Conservation (phyloP, 1,140 invertebrate genomes). For the Pinna nobilis region DNA sequence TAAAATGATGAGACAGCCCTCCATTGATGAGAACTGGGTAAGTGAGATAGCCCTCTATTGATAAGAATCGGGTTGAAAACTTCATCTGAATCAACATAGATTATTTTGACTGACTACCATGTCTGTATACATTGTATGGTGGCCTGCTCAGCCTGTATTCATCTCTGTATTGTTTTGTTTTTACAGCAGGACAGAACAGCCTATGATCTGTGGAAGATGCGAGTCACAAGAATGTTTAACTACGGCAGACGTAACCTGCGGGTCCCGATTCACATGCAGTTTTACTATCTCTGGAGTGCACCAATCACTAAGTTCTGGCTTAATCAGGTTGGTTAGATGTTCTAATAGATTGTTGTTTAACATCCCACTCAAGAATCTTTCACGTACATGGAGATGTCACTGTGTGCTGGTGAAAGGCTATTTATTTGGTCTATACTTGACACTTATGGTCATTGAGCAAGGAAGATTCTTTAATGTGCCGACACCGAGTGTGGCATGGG, state of each 20-base stretch:
- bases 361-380: too few relatives aligned
- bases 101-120: neutral
- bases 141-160: neutral
- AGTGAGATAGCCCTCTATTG: neutral
- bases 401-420: too few relatives aligned
- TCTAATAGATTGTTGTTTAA: too few relatives aligned
- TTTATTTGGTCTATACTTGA: too few relatives aligned
- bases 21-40: neutral
- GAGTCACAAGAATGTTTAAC: slow-evolving; percentile 12
- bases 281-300: slow-evolving; percentile 67
- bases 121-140: neutral
- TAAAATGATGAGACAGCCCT: neutral
- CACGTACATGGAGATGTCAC: too few relatives aligned
- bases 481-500: too few relatives aligned
- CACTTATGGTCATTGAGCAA: too few relatives aligned
- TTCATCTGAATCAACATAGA: neutral
- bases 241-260: slow-evolving; percentile 27
- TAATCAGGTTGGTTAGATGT: slow-evolving; percentile 68
- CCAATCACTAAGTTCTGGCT: slow-evolving; percentile 72
- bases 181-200: neutral
- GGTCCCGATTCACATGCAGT: slow-evolving; percentile 56
- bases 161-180: neutral
- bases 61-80: neutral
- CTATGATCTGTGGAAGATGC: slow-evolving; percentile 5
- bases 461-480: too few relatives aligned